Conservation (phyloP, 2,888 invertebrate genomes). For the Volucella bombylans region DNA sequence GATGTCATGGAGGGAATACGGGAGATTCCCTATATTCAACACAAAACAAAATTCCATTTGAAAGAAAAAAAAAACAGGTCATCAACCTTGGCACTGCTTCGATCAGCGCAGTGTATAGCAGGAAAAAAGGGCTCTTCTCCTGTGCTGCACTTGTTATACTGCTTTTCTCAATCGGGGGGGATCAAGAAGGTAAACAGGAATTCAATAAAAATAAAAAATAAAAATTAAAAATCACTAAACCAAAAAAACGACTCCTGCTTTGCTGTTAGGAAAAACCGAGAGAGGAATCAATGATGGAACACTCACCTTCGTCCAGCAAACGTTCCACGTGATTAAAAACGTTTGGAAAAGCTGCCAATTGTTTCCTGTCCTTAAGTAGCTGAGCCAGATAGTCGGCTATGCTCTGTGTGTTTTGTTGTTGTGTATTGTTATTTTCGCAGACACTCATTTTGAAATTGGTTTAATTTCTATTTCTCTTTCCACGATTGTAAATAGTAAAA, state of each 20-base stretch:
- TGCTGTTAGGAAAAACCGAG: background rate
- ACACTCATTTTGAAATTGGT: conserved; percentile 80
- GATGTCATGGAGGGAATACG: background rate
- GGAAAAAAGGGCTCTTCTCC: conserved; percentile 43
- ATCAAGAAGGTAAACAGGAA: conserved; percentile 57
- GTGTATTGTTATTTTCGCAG: conserved; percentile 82
- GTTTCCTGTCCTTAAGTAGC: conserved; percentile 99
- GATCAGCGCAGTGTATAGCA: background rate
- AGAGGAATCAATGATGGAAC: conserved; percentile 17
- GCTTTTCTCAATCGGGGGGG: conserved; percentile 6
- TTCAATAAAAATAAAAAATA: conserved; percentile 43
- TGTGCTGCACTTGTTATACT: conserved; percentile 49
- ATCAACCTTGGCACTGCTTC: conserved; percentile 51
- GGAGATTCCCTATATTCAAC: background rate
- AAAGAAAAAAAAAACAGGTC: conserved; percentile 49
- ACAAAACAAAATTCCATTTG: conserved; percentile 61
- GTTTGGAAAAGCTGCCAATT: conserved; percentile 99
- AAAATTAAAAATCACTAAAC: conserved; percentile 2
- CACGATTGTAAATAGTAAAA: conserved; percentile 21
- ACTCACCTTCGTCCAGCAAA: conserved; percentile 98
- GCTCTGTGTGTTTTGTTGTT: conserved; percentile 92
- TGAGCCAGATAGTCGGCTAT: conserved; percentile 99
- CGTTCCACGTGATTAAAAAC: conserved; percentile 99
- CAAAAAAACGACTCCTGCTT: background rate
- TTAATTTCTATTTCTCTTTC: conserved; percentile 22